Base-by-base conservation (phyloP, 1,140 invertebrate species). In the Pygmarrhopalites habei region DNA sequence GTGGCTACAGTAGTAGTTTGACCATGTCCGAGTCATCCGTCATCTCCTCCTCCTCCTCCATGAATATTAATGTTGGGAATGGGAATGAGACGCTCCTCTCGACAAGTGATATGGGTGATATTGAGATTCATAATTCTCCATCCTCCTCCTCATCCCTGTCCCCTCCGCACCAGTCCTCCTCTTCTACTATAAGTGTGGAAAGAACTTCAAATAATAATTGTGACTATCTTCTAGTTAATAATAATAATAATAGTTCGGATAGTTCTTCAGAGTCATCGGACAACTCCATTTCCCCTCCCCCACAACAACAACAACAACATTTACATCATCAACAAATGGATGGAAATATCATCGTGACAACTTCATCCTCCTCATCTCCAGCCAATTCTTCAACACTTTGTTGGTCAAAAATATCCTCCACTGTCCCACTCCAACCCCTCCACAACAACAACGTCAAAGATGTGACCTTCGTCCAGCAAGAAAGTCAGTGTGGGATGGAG, bases 401-500 rank as follows among this genome's bases (percentile, higher is more conserved):
- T 53, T 53, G 51, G 51, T 30, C 51, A 3, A 41, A 57, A 57
- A 19, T 41, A 4, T 26, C 23, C 3, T 25, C 51, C 10, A 17
- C 28, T 17, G 14, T 19, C 15, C 32, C 32, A 35, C 5, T 35
- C 15, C 32, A 35, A 35, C 32, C 5, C 15, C 32, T 7, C 21
- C 47, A 14, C 23, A 30, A 23, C 23, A 53, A 23, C n/a, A 47
- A 47, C n/a, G n/a, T 10, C n/a, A 47, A 25, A 10, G 7, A 47
- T 25, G 4, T 47, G 44, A 47, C 17, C 44, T 19, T 19, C 7
- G 44, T 19, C 7, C 44, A 19, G n/a, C 44, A 66, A 62, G 65
- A 66, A 28, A 59, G 60, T 35, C 65, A 63, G 35, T 67, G 65
- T 39, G 65, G 65, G 17, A 53, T 68, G 30, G 66, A 68, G 55